These are phyloP conservation scores for Microdon myrmicae DNA, from an alignment of 2,888 invertebrate species.

Conservation along the genomic window DNA sequence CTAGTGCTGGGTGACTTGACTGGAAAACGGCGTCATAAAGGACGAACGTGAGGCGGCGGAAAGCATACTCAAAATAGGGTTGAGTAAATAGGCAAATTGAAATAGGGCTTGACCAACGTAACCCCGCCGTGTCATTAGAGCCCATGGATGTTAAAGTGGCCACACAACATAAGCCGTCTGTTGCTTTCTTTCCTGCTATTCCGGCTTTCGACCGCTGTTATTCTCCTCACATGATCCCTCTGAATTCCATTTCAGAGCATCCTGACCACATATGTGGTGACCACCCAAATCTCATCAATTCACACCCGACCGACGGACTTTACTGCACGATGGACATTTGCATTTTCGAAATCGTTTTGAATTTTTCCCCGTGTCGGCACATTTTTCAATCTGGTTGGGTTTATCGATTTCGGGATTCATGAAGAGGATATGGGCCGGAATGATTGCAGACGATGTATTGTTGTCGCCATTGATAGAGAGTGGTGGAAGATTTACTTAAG, in stretches of 20 bases:
- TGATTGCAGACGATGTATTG: constrained; percentile 4
- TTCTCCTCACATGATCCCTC: too few species aligned
- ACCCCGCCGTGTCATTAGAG: constrained; percentile 1
- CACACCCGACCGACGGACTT: too few species aligned
- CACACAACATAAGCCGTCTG: constrained; percentile 36
- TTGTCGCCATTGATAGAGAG: constrained; percentile 26
- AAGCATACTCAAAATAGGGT: constrained; percentile 9
- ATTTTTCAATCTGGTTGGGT: constrained; percentile 7
- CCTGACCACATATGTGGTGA: too few species aligned
- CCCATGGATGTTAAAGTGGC: constrained; percentile 23
- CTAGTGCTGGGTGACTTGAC: constrained; percentile 43
- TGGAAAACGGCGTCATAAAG: constrained; percentile 30
- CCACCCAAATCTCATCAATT: too few species aligned
- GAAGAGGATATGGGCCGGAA: constrained; percentile 3
- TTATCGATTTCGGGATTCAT: constrained; percentile 5
- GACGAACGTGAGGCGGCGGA: constrained; percentile 6
- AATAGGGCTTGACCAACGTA: constrained; percentile 46
- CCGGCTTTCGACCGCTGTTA: background rate
- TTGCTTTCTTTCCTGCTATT: constrained; percentile 23
- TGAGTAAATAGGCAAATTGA: constrained; percentile 45
- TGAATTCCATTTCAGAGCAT: constrained; percentile 10
- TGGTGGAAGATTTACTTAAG: background rate
- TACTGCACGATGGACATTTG: constrained; percentile 47
- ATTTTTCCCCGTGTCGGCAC: constrained; percentile 2
- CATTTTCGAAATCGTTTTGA: constrained; percentile 47